Percentiles rank a stretch among this genome's conserved stretches.
Conservation (phyloP, 2,888 invertebrate species). For the Acheta domesticus region DNA sequence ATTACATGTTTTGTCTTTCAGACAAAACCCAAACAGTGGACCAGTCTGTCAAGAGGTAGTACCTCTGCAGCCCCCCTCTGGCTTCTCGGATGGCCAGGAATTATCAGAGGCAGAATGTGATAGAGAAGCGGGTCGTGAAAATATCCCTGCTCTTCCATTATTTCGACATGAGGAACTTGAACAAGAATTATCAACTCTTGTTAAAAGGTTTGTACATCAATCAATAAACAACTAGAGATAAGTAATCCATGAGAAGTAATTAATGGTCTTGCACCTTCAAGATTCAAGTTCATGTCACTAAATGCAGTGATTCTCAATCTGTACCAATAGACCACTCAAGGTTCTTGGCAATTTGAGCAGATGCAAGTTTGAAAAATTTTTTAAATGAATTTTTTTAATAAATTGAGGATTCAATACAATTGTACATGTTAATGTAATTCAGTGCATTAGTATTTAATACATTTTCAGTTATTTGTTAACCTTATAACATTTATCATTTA, state of each 20-base stretch:
- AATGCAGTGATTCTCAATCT: no score
- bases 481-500: no score
- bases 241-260: not conserved
- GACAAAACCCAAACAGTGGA: slow-evolving; percentile 28
- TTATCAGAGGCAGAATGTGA: slow-evolving; percentile 39
- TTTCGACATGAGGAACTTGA: slow-evolving; percentile 40
- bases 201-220: slow-evolving; percentile 37
- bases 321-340: no score
- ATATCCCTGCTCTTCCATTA: slow-evolving; percentile 33
- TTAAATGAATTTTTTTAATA: no score
- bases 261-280: not conserved
- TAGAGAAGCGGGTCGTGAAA: slow-evolving; percentile 27
- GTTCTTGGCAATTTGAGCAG: no score
- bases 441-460: no score
- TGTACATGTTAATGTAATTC: no score
- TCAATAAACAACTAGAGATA: not conserved
- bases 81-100: slow-evolving; percentile 41
- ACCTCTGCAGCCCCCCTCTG: slow-evolving; percentile 40
- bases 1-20: not conserved
- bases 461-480: no score
- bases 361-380: no score
- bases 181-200: slow-evolving; percentile 40
- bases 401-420: no score
- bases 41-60: slow-evolving; percentile 35
- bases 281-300: not conserved